phyloP scores from a whole-genome alignment of 2,113 vertebrate species.

The Xyrauchen texanus region DNA sequence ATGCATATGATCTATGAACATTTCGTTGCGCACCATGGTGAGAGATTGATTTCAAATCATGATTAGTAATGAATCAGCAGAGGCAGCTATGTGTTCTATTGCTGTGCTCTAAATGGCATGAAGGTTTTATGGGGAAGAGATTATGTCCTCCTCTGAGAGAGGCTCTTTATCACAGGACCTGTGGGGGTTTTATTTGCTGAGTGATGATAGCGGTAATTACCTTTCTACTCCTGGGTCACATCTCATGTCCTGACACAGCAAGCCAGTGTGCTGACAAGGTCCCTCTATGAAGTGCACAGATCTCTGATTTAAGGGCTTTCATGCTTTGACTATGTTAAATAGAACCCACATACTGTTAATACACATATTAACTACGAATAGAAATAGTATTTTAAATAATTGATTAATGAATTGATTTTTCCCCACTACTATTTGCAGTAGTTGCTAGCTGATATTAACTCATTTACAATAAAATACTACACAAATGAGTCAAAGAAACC shows the following conservation, averaged over 20 bases:
- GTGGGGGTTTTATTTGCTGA: slow-evolving; percentile 48
- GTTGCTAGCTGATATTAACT: no score
- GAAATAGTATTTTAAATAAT: no score
- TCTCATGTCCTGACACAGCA: slow-evolving; percentile 47
- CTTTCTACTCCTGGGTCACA: slow-evolving; percentile 47
- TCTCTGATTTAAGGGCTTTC: slow-evolving; percentile 30
- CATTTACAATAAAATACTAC: no score
- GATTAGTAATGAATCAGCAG: slow-evolving; percentile 12
- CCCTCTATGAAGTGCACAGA: slow-evolving; percentile 23
- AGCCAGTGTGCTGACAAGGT: slow-evolving; percentile 40
- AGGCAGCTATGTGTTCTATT: neutral
- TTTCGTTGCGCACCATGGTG: neutral
- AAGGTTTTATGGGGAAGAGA: slow-evolving; percentile 34
- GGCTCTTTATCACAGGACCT: slow-evolving; percentile 34
- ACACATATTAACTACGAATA: neutral
- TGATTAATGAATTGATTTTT: no score
- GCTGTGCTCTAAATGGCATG: slow-evolving; percentile 31
- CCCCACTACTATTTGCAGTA: no score
- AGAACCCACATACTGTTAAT: neutral
- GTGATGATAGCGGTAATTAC: slow-evolving; percentile 53
- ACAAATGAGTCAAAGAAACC: neutral
- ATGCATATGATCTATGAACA: neutral
- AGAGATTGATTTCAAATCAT: slow-evolving; percentile 12
- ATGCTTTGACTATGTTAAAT: slow-evolving; percentile 27
- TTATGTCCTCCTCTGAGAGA: slow-evolving; percentile 41